These are phyloP conservation scores for Sardinella longiceps DNA, from an alignment of 2,797 vertebrate genomes.

Conservation along the genomic window DNA sequence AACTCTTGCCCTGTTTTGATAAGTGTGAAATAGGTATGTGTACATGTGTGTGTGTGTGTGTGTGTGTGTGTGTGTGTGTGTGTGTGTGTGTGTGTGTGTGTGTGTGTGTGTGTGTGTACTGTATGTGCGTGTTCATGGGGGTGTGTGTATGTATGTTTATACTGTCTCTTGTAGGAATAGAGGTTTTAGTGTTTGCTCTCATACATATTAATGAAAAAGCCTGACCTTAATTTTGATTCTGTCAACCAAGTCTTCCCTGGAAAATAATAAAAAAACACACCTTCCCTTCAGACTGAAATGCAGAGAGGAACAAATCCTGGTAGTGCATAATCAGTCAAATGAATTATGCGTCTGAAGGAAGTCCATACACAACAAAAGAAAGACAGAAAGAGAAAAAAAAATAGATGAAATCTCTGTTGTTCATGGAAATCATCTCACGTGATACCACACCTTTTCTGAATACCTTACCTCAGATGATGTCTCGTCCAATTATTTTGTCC, in stretches of 20 bases:
- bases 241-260: constrained; percentile 32
- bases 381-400: background rate
- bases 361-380: background rate
- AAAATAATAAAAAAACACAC: background rate
- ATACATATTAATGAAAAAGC: constrained; percentile 56
- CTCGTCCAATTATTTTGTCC: constrained; percentile 13
- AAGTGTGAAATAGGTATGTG: background rate
- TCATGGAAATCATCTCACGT: background rate
- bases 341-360: background rate
- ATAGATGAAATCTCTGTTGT: background rate
- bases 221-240: constrained; percentile 55
- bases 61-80: constrained; percentile 20
- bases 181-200: constrained; percentile 32
- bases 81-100: background rate
- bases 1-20: background rate
- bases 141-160: constrained; percentile 18
- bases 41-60: background rate
- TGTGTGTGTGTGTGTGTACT: constrained; percentile 39
- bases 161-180: constrained; percentile 36
- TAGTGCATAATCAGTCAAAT: constrained; percentile 22
- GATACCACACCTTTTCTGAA: background rate
- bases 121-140: background rate
- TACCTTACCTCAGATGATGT: background rate
- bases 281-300: constrained; percentile 31
- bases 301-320: constrained; percentile 32